Conservation (phyloP, 2,888 invertebrate species). For the Hypomecis atomaria region DNA sequence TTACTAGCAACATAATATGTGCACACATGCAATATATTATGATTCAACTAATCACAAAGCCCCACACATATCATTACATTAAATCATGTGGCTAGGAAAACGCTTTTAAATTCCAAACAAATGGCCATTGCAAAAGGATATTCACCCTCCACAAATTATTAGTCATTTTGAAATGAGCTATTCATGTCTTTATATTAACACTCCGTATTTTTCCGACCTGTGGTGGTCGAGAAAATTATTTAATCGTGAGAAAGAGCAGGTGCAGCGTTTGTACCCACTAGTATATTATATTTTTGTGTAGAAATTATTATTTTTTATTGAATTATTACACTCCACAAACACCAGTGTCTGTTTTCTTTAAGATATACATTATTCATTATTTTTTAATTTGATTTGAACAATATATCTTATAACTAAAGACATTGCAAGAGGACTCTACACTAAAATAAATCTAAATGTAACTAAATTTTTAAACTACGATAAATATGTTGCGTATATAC, state of each 20-base stretch:
- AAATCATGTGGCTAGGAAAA: not conserved
- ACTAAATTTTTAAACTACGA: too few species aligned
- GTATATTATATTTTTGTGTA: not conserved
- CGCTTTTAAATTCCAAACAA: not conserved
- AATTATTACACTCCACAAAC: too few species aligned
- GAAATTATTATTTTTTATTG: too few species aligned
- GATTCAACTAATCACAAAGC: not conserved
- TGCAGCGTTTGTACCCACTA: slow-evolving; percentile 25
- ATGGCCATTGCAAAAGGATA: slow-evolving; percentile 18
- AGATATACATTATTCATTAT: too few species aligned
- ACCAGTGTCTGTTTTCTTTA: too few species aligned
- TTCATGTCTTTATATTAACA: slow-evolving; percentile 40
- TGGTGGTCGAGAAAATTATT: slow-evolving; percentile 19
- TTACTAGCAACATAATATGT: too few species aligned
- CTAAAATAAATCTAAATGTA: too few species aligned
- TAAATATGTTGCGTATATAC: too few species aligned
- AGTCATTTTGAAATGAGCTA: slow-evolving; percentile 29
- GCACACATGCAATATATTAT: too few species aligned
- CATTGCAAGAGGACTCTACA: too few species aligned
- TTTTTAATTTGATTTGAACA: too few species aligned
- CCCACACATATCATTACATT: not conserved
- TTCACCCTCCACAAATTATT: slow-evolving; percentile 23
- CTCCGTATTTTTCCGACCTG: slow-evolving; percentile 32
- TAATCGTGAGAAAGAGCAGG: slow-evolving; percentile 44
- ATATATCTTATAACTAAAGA: too few species aligned